phyloP scores from a whole-genome alignment of 2,797 vertebrate genomes.

The Orestias chungarensis region DNA sequence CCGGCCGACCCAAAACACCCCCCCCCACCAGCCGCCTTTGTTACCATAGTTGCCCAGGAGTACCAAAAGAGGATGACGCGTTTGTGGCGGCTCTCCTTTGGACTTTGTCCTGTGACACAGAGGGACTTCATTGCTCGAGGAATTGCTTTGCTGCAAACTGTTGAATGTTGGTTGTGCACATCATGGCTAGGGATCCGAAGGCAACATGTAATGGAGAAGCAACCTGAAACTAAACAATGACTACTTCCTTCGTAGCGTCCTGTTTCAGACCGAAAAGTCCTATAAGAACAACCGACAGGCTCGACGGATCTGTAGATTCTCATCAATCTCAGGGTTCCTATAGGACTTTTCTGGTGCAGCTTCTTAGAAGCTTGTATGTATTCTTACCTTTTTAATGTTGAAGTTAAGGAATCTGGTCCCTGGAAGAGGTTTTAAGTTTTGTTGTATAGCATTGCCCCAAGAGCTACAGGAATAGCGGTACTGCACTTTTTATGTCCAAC shows the following conservation, averaged over 20 bases:
- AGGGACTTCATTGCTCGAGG: conserved; percentile 54
- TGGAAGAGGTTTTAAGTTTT: conserved; percentile 16
- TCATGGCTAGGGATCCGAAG: conserved; percentile 43
- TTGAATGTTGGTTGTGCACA: conserved; percentile 49
- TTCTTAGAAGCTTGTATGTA: conserved; percentile 45
- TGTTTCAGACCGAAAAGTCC: conserved; percentile 64
- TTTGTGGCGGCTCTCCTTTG: conserved; percentile 53
- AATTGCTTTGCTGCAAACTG: conserved; percentile 56
- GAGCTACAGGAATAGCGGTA: conserved; percentile 47
- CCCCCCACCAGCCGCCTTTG: conserved; percentile 39
- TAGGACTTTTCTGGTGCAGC: conserved; percentile 69
- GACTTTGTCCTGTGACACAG: conserved; percentile 46
- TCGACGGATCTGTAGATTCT: conserved; percentile 67
- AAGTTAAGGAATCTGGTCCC: conserved; percentile 7
- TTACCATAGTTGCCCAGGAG: conserved; percentile 49
- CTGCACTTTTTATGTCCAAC: conserved; percentile 33
- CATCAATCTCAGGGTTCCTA: conserved; percentile 69
- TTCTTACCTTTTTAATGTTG: conserved; percentile 45
- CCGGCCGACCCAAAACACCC: conserved; percentile 56
- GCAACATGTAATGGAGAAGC: conserved; percentile 9
- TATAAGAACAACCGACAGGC: conserved; percentile 66
- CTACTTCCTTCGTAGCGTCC: conserved; percentile 35
- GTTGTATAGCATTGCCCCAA: conserved; percentile 55
- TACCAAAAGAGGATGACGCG: conserved; percentile 51
- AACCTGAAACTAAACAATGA: conserved; percentile 9